phyloP scores from a whole-genome alignment of 2,888 invertebrate species.

The Muschampia plurimacula region DNA sequence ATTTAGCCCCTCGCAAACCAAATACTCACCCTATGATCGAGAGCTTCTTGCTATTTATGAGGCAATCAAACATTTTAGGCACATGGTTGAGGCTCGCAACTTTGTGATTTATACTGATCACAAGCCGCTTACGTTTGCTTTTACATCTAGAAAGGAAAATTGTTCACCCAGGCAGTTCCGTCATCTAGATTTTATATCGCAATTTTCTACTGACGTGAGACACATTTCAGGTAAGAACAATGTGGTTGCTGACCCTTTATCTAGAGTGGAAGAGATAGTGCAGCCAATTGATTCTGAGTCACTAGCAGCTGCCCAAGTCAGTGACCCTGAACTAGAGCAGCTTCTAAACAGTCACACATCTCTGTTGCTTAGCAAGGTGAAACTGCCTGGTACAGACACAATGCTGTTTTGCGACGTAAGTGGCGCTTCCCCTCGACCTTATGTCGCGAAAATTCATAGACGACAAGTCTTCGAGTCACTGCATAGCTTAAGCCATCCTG shows the following conservation, averaged over 20 bases:
- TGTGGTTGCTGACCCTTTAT: slow-evolving; percentile 3
- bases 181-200: slow-evolving; percentile 3
- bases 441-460: not conserved
- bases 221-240: not conserved
- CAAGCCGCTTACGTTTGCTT: not conserved
- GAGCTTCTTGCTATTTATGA: slow-evolving; percentile 25
- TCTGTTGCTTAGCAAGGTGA: not conserved
- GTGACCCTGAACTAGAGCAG: not conserved
- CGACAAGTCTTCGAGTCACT: not conserved
- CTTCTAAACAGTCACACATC: not conserved
- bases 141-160: not conserved
- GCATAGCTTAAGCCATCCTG: not conserved
- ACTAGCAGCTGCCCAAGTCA: not conserved
- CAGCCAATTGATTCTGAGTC: not conserved
- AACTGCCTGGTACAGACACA: not conserved
- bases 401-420: not conserved
- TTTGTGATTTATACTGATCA: not conserved
- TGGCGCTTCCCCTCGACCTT: not conserved
- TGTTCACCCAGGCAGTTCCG: slow-evolving; percentile 47
- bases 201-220: not conserved
- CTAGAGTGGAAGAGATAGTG: not conserved
- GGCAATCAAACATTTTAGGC: not conserved
- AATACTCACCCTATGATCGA: not conserved
- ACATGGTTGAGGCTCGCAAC: not conserved
- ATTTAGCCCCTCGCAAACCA: not conserved